These are phyloP conservation scores for Coccyzus lansbergi DNA, from an alignment of 2,797 vertebrate species.

Conservation along the genomic window DNA sequence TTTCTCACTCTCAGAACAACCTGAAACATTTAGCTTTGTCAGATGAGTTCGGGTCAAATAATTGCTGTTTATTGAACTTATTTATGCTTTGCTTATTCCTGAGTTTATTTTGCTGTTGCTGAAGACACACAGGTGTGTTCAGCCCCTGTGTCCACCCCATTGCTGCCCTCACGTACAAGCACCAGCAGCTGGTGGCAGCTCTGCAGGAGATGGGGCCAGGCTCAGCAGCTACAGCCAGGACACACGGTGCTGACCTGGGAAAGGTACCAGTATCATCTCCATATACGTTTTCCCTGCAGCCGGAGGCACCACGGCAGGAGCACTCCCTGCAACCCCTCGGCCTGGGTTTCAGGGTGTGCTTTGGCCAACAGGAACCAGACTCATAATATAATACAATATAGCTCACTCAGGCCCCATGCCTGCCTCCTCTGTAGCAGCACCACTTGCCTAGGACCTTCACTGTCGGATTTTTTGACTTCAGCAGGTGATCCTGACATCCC, in stretches of 20 bases:
- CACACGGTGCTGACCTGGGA: not conserved
- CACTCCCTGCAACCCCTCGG: fast-evolving
- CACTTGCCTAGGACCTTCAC: not conserved
- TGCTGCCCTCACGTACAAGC: fast-evolving
- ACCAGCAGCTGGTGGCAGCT: not conserved
- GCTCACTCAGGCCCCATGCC: fast-evolving
- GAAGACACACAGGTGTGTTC: not conserved
- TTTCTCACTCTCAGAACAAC: not conserved
- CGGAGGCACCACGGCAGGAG: fast-evolving
- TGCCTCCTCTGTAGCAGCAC: fast-evolving
- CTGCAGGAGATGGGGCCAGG: fast-evolving
- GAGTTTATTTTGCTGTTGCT: not conserved
- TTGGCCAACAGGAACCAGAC: not conserved
- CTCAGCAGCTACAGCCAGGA: fast-evolving
- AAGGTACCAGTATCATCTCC: not conserved
- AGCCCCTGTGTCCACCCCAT: not conserved
- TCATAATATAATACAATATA: too few species aligned
- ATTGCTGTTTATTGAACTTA: not conserved
- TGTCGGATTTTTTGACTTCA: not conserved
- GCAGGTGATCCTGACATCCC: not conserved
- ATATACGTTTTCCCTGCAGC: fast-evolving
- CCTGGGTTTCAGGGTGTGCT: not conserved
- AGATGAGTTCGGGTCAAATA: not conserved
- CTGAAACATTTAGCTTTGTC: not conserved
- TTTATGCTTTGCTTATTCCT: not conserved